These are phyloP conservation scores for Urophycis tenuis DNA, from an alignment of 2,797 vertebrate species.

Conservation along the genomic window DNA sequence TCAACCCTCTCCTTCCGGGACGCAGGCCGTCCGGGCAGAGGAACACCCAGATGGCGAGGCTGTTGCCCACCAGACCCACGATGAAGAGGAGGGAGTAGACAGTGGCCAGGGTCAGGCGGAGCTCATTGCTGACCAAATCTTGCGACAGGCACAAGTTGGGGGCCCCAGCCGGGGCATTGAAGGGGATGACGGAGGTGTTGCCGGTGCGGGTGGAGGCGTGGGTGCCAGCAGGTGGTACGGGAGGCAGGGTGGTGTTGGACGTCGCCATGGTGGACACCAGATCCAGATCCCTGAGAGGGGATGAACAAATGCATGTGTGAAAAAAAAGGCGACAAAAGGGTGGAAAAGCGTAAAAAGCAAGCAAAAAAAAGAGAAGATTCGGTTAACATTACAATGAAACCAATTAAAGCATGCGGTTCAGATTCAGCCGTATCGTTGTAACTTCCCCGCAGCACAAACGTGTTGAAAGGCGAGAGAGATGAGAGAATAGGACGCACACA, in stretches of 20 bases:
- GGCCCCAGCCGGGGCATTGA: background rate
- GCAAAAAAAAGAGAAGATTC: too few species aligned
- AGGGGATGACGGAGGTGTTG: background rate
- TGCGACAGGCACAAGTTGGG: too few species aligned
- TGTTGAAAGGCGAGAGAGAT: background rate
- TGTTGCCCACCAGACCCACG: slow-evolving; percentile 79
- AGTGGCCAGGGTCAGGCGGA: slow-evolving; percentile 67
- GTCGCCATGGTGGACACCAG: slow-evolving; percentile 25
- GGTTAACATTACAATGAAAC: too few species aligned
- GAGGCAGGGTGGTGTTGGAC: slow-evolving; percentile 5
- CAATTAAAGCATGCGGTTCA: background rate
- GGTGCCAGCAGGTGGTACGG: background rate
- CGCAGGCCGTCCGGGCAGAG: slow-evolving; percentile 63
- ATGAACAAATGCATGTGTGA: background rate
- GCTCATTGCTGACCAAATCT: slow-evolving; percentile 61
- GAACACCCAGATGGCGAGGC: slow-evolving; percentile 87
- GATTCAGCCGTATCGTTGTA: background rate
- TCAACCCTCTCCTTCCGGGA: too few species aligned
- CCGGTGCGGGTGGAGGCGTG: background rate
- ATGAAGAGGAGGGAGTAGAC: slow-evolving; percentile 82
- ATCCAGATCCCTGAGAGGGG: background rate
- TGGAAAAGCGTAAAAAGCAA: too few species aligned
- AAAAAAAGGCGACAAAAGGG: too few species aligned
- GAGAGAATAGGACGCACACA: background rate
- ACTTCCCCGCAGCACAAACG: background rate